These are phyloP conservation scores for Coleophora flavipennella DNA, from an alignment of 2,888 invertebrate genomes.

Conservation along the genomic window DNA sequence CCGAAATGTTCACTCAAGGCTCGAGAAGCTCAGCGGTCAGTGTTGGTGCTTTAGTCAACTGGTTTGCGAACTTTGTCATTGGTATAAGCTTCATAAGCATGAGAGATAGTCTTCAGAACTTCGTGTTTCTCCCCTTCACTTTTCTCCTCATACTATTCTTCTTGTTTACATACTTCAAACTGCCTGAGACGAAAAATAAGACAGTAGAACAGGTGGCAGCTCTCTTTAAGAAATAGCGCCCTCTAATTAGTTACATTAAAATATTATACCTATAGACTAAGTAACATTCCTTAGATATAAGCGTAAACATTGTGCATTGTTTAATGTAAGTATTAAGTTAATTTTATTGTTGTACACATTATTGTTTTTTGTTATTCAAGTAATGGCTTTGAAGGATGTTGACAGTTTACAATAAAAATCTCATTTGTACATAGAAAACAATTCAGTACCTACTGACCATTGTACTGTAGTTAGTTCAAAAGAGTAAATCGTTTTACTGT, in stretches of 20 bases:
- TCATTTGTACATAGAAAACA: too few relatives aligned
- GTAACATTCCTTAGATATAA: conserved; percentile 39
- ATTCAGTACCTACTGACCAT: too few relatives aligned
- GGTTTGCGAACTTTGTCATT: conserved; percentile 69
- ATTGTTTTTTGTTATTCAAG: conserved; percentile 9
- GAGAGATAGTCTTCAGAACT: conserved; percentile 44
- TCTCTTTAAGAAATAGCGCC: conserved; percentile 51
- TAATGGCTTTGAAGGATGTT: too few relatives aligned
- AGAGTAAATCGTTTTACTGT: too few relatives aligned
- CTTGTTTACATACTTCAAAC: conserved; percentile 55
- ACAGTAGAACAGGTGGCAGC: conserved; percentile 66
- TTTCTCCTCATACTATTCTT: conserved; percentile 57
- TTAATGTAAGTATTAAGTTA: too few relatives aligned
- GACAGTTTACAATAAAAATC: too few relatives aligned
- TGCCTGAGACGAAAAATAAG: conserved; percentile 67
- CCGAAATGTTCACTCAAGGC: conserved; percentile 64
- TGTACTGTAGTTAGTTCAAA: too few relatives aligned
- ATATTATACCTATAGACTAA: too few relatives aligned
- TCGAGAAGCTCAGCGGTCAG: conserved; percentile 64
- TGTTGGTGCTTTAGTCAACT: conserved; percentile 63
- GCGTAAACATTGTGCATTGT: conserved; percentile 13
- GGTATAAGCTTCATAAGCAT: conserved; percentile 58
- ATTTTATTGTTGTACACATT: background rate
- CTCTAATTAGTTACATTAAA: background rate
- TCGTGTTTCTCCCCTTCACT: conserved; percentile 62